phyloP scores from a whole-genome alignment of 2,113 vertebrate genomes.

The Thinocorus orbignyianus region DNA sequence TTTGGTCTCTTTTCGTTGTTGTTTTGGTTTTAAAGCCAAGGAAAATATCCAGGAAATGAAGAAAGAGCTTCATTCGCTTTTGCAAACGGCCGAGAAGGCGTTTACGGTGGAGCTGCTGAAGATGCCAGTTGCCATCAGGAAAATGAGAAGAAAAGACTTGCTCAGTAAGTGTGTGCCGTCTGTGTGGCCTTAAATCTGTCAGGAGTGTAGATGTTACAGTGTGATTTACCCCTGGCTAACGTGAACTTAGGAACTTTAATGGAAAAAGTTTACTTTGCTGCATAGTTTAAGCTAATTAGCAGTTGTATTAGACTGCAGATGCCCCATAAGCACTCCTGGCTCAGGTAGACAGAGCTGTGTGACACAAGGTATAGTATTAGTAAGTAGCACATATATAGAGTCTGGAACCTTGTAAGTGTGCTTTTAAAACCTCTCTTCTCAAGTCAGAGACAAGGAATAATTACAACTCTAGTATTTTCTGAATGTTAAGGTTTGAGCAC shows the following conservation, averaged over 20 bases:
- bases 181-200: fast-evolving
- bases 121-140: slow-evolving; percentile 43
- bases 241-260: not conserved
- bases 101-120: slow-evolving; percentile 56
- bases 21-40: slow-evolving; percentile 27
- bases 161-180: slow-evolving; percentile 18
- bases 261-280: not conserved
- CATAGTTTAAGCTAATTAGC: not conserved
- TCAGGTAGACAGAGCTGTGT: not conserved
- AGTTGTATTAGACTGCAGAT: not conserved
- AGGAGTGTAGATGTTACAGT: fast-evolving
- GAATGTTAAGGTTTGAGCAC: not conserved
- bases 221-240: fast-evolving
- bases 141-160: slow-evolving; percentile 55
- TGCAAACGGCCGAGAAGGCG: slow-evolving; percentile 46
- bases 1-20: too few species aligned
- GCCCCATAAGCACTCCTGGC: not conserved
- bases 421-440: not conserved
- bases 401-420: not conserved
- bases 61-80: slow-evolving; percentile 48
- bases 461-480: not conserved
- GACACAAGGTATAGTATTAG: not conserved
- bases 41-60: slow-evolving; percentile 49
- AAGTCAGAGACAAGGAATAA: not conserved
- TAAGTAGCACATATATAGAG: not conserved